phyloP scores from a whole-genome alignment of 1,140 invertebrate species.

The Notospermus geniculatus region DNA sequence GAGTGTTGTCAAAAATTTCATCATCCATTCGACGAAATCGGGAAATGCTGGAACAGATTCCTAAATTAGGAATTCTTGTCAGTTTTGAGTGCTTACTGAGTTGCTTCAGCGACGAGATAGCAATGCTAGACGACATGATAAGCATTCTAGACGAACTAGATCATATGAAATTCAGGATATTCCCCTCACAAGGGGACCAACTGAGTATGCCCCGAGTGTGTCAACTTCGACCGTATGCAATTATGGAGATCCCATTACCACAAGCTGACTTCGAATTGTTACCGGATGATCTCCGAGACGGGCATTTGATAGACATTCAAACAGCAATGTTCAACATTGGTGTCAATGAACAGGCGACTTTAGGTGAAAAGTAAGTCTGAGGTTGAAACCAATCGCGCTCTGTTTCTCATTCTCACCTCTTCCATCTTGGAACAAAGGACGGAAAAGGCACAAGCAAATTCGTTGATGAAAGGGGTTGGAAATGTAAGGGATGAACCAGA shows the following conservation, averaged over 20 bases:
- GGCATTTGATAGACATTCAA: slow-evolving; percentile 68
- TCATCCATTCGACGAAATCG: slow-evolving; percentile 67
- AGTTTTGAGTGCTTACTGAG: slow-evolving; percentile 84
- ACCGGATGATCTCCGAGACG: slow-evolving; percentile 36
- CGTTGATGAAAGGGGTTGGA: too few species aligned
- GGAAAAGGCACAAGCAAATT: too few species aligned
- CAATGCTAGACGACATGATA: slow-evolving; percentile 94
- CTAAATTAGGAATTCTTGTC: slow-evolving; percentile 65
- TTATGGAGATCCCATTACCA: slow-evolving; percentile 34
- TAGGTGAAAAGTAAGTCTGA: slow-evolving; percentile 71
- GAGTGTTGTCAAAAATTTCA: slow-evolving; percentile 79
- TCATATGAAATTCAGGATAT: slow-evolving; percentile 72
- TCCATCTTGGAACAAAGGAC: too few species aligned
- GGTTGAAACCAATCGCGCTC: too few species aligned
- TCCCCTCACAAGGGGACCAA: slow-evolving; percentile 30
- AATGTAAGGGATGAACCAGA: too few species aligned
- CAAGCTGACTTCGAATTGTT: slow-evolving; percentile 22
- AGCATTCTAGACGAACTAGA: slow-evolving; percentile 86
- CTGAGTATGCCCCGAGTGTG: slow-evolving; percentile 18
- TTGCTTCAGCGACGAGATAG: slow-evolving; percentile 67
- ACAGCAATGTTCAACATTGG: slow-evolving; percentile 94
- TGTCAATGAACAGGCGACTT: slow-evolving; percentile 86
- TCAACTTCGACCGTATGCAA: neutral
- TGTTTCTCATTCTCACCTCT: too few species aligned
- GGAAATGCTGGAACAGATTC: slow-evolving; percentile 63